Percentiles rank a stretch among this genome's conserved stretches.
Conservation (phyloP, 1,140 invertebrate species). For the Drosophila lacertosa region DNA sequence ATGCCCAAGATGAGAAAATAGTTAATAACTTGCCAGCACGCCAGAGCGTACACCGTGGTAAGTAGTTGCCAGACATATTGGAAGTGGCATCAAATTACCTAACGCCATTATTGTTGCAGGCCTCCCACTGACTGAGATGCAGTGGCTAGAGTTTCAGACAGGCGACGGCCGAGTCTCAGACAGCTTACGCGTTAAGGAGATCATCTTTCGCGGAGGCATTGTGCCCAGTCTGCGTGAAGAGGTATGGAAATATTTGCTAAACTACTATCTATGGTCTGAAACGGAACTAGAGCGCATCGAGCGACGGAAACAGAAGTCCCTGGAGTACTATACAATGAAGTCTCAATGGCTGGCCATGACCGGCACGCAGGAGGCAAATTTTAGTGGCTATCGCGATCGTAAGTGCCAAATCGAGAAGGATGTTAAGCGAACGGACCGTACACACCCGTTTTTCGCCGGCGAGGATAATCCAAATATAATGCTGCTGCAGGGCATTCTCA, state of each 20-base stretch:
- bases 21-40: conserved; percentile 73
- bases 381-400: conserved; percentile 94
- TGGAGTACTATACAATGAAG: conserved; percentile 98
- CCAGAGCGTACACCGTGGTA: conserved; percentile 61
- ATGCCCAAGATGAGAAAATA: conserved; percentile 77
- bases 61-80: neutral
- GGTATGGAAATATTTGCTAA: conserved; percentile 98
- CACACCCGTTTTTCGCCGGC: conserved; percentile 94
- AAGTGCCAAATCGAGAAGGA: conserved; percentile 99
- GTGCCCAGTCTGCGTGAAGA: conserved; percentile 89
- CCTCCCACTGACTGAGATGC: conserved; percentile 88
- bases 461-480: conserved; percentile 95
- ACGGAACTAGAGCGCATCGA: conserved; percentile 89
- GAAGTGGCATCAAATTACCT: neutral
- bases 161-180: conserved; percentile 90
- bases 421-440: conserved; percentile 97
- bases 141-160: conserved; percentile 92
- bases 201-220: conserved; percentile 95
- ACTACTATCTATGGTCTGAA: conserved; percentile 94
- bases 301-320: conserved; percentile 89
- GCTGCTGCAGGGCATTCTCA: conserved; percentile 95
- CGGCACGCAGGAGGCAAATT: conserved; percentile 93
- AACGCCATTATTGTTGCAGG: conserved; percentile 28
- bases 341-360: conserved; percentile 97
- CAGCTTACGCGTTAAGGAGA: conserved; percentile 88